Evolutionary conservation across 1,140 invertebrate genomes (phyloP), one percentile per base, ranked within the genome.

Genomic region (Colletes gigas): DNA sequence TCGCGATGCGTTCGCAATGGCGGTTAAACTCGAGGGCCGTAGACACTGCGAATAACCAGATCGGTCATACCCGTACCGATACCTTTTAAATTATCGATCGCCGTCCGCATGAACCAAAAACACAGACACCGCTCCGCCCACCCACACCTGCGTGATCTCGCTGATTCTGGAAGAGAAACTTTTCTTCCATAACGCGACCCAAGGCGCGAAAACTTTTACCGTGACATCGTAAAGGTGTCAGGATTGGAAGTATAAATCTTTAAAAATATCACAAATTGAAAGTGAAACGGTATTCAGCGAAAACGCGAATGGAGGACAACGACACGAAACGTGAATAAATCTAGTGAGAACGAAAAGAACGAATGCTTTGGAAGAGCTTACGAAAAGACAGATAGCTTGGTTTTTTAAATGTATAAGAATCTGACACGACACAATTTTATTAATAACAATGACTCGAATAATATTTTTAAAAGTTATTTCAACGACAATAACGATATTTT

Each of bases 61-160:
- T 62, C 44, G 57, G 47, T 74, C 15, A 17, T 63, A 62, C 72
- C 41, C 30, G 30, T 83, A 81, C 73, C 78, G 72, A 83, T 83
- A 67, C 54, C 14, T 68, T 77, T 81, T 67, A 39, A 81, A 83
- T 82, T 72, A 83, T 83, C 68, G 82, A 83, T 82, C 68, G 55
- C 17, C 19, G 39, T 41, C 66, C 78, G 74, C 71, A 71, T 83
- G 41, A 68, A 82, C 50, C 55, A 68, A 44, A 79, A 54, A 68
- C 68, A 47, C 19, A 75, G 62, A 50, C 70, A 30, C n/a, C 15
- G 10, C 2, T 47, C 30, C 21, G 41, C 10, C 21, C 30, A 41
- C 44, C 4, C 15, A 3, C 47, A 65, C 21, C 52, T 17, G 73
- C 3, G 4, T 21, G 80, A 70, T 69, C 80, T 84, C 80, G 69